Conservation (phyloP, 1,140 invertebrate species). For the Berghia stephanieae region DNA sequence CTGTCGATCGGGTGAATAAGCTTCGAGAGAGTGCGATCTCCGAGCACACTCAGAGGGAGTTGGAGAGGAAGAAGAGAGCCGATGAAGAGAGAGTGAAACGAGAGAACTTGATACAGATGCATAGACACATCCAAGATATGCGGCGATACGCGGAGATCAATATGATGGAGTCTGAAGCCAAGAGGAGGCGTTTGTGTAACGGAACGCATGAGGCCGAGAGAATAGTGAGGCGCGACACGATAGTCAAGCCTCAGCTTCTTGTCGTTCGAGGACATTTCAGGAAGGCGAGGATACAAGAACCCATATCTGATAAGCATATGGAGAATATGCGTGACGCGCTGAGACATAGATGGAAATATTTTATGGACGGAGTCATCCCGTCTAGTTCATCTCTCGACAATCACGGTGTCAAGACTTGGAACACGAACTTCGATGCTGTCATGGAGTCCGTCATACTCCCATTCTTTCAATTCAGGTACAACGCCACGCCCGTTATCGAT, state of each 20-base stretch:
- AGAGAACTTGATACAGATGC: neutral
- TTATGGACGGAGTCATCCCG: neutral
- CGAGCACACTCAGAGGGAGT: neutral
- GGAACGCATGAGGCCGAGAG: neutral
- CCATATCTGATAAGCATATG: slow-evolving; percentile 8
- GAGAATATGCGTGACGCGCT: neutral
- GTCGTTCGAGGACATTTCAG: slow-evolving; percentile 12
- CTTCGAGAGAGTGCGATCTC: neutral
- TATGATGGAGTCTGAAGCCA: neutral
- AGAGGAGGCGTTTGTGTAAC: neutral
- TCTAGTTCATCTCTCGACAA: neutral
- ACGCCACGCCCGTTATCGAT: neutral
- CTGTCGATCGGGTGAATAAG: neutral
- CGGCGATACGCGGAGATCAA: slow-evolving; percentile 1
- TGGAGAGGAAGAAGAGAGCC: neutral
- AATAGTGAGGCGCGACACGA: neutral
- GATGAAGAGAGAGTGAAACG: neutral
- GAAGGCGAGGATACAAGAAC: neutral
- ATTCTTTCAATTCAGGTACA: slow-evolving; percentile 3
- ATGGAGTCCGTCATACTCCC: neutral
- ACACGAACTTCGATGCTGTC: neutral
- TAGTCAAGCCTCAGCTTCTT: slow-evolving; percentile 13
- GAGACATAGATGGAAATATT: neutral
- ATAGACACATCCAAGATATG: neutral
- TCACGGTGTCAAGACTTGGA: slow-evolving; percentile 22